A percentile compares a stretch with the other conserved stretches of the same genome.
Evolutionary conservation across 2,113 vertebrate species (phyloP).

Genomic region (Otis tarda): DNA sequence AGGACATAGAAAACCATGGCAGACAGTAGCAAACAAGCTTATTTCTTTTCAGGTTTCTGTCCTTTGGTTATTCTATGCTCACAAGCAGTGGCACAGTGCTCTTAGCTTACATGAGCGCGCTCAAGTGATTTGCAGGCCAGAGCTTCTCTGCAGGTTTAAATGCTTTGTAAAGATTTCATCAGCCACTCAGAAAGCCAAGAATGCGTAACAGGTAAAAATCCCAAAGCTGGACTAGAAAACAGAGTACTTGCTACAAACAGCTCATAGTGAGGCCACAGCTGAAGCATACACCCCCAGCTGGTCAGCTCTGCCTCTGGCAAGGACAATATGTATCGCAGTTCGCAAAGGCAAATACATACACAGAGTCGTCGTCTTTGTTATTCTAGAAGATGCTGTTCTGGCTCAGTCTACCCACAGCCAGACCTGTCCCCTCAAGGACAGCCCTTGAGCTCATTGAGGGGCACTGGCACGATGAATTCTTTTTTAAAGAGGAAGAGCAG

Average conservation of each 20-base stretch:
- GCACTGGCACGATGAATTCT: fast-evolving
- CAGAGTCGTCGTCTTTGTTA: not conserved
- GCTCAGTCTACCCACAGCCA: not conserved
- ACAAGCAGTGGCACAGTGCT: not conserved
- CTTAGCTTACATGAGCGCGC: not conserved
- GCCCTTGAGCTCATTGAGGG: not conserved
- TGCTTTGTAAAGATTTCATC: not conserved
- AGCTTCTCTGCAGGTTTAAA: not conserved
- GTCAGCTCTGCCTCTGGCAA: not conserved
- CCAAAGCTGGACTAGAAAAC: not conserved
- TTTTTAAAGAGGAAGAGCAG: not conserved
- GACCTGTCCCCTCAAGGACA: not conserved
- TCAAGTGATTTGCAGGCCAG: not conserved
- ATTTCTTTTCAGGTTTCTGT: not conserved
- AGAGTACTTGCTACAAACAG: not conserved
- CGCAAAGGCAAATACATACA: not conserved
- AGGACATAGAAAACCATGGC: not conserved
- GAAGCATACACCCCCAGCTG: not conserved
- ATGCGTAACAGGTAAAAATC: not conserved
- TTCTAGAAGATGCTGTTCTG: not conserved
- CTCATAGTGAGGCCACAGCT: not conserved
- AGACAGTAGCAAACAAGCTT: not conserved
- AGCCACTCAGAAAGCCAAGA: not conserved
- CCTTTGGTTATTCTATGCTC: not conserved
- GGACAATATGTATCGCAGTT: not conserved